phyloP scores from a whole-genome alignment of 2,113 vertebrate genomes.

The Eolophus roseicapilla region DNA sequence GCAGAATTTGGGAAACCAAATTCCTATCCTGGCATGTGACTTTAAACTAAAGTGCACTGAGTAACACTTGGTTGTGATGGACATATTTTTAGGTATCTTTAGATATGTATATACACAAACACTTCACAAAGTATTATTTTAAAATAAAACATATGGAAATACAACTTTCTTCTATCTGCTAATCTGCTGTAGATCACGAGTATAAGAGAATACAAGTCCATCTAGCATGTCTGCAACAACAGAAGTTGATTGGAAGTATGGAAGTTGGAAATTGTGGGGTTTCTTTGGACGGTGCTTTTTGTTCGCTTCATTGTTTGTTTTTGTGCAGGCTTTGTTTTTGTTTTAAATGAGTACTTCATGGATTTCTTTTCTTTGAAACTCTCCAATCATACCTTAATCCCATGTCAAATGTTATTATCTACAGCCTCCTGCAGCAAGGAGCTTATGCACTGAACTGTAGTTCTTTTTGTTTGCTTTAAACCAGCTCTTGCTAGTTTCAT shows the following conservation, averaged over 20 bases:
- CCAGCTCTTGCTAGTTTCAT: neutral
- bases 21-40: neutral
- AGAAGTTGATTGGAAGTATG: neutral
- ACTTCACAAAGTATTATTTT: neutral
- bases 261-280: neutral
- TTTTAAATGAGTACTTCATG: neutral
- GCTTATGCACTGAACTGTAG: neutral
- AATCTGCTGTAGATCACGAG: neutral
- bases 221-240: neutral
- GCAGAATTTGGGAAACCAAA: neutral
- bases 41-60: neutral
- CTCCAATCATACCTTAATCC: neutral
- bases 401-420: neutral
- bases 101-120: neutral
- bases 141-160: neutral
- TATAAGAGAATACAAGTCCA: neutral
- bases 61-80: neutral
- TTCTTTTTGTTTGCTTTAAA: neutral
- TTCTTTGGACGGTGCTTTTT: neutral
- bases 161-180: neutral
- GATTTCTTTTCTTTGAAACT: neutral
- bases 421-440: neutral
- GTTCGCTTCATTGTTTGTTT: neutral
- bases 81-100: neutral
- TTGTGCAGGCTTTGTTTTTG: neutral